Evolutionary conservation across 2,113 vertebrate genomes (phyloP), one percentile per base, ranked within the genome.

Genomic region (Empidonax alnorum): DNA sequence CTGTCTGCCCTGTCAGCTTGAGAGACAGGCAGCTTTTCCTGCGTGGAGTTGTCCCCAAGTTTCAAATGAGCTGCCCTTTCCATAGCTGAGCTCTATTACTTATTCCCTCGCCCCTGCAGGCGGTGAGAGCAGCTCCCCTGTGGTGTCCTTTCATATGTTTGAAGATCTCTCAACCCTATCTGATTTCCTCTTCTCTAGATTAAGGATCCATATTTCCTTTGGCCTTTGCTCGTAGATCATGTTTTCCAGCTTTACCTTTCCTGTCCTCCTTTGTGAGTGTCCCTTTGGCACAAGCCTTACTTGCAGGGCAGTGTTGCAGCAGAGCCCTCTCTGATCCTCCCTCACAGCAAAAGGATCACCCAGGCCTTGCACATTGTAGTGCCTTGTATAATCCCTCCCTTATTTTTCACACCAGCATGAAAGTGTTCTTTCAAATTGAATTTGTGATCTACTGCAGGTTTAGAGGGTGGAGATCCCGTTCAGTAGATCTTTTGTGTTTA

Each of bases 1-100:
- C 75, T 41, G 2, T 35, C 55, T 69, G 47, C 33, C 19, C n/a
- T 5, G 1, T 16, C 10, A 2, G 3, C 21, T 8, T 8, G 10
- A 35, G 52, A 14, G 63, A 9, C 1, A 9, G 42, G 59, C 50
- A 62, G 30, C 14, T 42, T 46, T 52, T 44, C 10, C 61, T 27
- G 24, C 33, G 3, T 0, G 1, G 21, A 8, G 30, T 25, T 55
- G 39, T 65, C 18, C 52, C 61, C 28, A 22, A 22, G 39, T 46
- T 21, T 49, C 10, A 35, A n/a, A 20, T 12, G 3, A 93, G 1
- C 41, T 39, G 25, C 24, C 35, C 16, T 37, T 44, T 39, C 35
- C 9, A 7, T 10, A 44, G 44, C 59, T 41, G 22, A 31, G 31
- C 46, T 24, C 17, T 18, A 2, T 58, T 23, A 8, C 14, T 25